Evolutionary conservation across 2,113 vertebrate genomes (phyloP).

Genomic region (Ameiurus melas): DNA sequence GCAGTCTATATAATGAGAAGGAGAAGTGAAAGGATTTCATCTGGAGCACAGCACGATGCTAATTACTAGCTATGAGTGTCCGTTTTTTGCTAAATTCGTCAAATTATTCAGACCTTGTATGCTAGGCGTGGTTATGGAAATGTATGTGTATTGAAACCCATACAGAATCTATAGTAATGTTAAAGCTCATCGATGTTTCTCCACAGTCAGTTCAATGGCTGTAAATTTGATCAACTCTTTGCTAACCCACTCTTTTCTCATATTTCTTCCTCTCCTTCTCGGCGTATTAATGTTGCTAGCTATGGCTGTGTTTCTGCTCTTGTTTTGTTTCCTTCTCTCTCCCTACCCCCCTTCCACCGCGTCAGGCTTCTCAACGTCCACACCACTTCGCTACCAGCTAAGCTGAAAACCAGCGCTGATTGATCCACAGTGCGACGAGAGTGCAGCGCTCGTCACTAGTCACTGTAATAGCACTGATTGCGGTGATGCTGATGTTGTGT

Average conservation of each 20-base stretch:
- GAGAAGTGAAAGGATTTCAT: background rate
- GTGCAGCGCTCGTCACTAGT: background rate
- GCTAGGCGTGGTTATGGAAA: background rate
- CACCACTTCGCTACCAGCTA: background rate
- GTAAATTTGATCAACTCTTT: background rate
- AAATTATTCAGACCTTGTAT: background rate
- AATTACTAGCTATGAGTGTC: background rate
- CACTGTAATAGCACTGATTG: background rate
- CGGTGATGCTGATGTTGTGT: constrained; percentile 53
- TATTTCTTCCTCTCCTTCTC: constrained; percentile 19
- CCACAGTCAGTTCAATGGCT: background rate
- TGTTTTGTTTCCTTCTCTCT: background rate
- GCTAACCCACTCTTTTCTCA: constrained; percentile 23
- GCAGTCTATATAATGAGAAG: background rate
- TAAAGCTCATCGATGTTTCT: background rate
- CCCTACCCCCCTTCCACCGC: no score
- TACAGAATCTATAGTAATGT: background rate
- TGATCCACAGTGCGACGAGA: background rate
- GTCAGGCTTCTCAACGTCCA: no score
- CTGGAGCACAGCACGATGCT: background rate
- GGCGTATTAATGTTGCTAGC: constrained; percentile 23
- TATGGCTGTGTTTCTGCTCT: background rate
- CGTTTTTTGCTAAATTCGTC: background rate
- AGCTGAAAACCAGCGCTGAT: background rate
- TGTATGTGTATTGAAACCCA: background rate